Base-by-base conservation (phyloP, 1,140 invertebrate genomes). In the Aphaenogaster ashmeadi region DNA sequence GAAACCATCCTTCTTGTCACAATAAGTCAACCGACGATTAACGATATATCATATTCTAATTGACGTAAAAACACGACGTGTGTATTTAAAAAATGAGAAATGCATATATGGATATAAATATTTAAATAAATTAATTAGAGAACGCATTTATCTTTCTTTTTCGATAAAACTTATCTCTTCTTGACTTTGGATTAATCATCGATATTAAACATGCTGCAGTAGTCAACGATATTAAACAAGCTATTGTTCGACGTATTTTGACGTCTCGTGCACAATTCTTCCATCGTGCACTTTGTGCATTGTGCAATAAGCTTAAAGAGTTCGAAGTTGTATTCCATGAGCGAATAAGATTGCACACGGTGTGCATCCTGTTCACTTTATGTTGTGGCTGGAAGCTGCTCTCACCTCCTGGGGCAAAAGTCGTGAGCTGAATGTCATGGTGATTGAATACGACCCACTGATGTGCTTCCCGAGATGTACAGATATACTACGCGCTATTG, bases 341-440 rank as follows among this genome's bases (percentile, higher is more conserved):
- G 54, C 88, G 85, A 86, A 77, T 79, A 88, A 85, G 90, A 93
- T 90, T 88, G 89, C 87, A 66, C 80, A 84, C 79, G 74, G 44
- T 75, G 44, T 75, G 88, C 88, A 92, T 92, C 87, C 91, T 90
- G 91, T 91, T 91, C 89, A 79, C 58, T 91, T 69, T 88, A 80
- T 81, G 91, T 88, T 74, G 87, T 88, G 88, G 88, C 89, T 92
- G 89, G 91, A 90, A 92, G 92, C 92, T 92, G 91, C 94, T 94
- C 94, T 94, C 94, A 94, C 94, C 94, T 93, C 94, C 93, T 77
- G 92, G 93, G 94, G 94, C 94, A 93, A 94, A 93, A 94, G 91
- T 94, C 93, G 94, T 94, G 93, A 91, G 91, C 90, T 90, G 91
- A 94, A 94, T 94, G 94, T 94, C 94, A 94, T 90, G 91, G 93